phyloP scores from a whole-genome alignment of 53 echinoderm and acorn worm genomes.

The Holothuria scabra region DNA sequence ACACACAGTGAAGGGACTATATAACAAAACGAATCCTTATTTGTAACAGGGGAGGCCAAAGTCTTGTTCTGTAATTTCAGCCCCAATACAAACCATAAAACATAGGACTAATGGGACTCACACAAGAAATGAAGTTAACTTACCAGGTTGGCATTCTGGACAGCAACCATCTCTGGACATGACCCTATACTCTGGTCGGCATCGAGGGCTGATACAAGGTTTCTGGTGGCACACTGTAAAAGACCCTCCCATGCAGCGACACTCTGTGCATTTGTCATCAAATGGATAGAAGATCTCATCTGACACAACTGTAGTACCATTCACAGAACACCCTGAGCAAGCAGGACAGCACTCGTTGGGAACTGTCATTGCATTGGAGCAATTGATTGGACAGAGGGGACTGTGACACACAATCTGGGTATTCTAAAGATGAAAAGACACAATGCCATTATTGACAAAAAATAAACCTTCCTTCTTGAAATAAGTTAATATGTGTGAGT shows the following conservation, averaged over 20 bases:
- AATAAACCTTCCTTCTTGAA: no score
- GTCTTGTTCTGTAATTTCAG: no score
- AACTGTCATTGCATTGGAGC: conserved; percentile 55
- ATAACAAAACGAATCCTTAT: no score
- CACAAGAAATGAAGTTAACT: not conserved
- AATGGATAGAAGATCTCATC: conserved; percentile 73
- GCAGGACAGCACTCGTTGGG: conserved; percentile 85
- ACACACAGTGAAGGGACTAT: no score
- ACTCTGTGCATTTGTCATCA: conserved; percentile 84
- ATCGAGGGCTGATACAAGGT: conserved; percentile 70
- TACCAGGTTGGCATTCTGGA: conserved; percentile 63
- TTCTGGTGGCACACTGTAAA: conserved; percentile 70
- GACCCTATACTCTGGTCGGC: conserved; percentile 73
- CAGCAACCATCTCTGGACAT: conserved; percentile 78
- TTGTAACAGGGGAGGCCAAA: no score
- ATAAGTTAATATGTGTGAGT: conserved; percentile 63
- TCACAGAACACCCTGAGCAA: conserved; percentile 70
- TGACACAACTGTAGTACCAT: conserved; percentile 50
- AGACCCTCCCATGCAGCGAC: conserved; percentile 64
- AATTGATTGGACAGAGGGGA: conserved; percentile 69
- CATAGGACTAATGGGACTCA: no score
- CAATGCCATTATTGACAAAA: not conserved
- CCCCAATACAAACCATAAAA: no score
- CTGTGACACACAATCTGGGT: conserved; percentile 64
- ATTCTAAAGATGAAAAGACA: conserved; percentile 64